These are phyloP conservation scores for Chorisops tibialis DNA, from an alignment of 2,888 invertebrate species.

Conservation along the genomic window DNA sequence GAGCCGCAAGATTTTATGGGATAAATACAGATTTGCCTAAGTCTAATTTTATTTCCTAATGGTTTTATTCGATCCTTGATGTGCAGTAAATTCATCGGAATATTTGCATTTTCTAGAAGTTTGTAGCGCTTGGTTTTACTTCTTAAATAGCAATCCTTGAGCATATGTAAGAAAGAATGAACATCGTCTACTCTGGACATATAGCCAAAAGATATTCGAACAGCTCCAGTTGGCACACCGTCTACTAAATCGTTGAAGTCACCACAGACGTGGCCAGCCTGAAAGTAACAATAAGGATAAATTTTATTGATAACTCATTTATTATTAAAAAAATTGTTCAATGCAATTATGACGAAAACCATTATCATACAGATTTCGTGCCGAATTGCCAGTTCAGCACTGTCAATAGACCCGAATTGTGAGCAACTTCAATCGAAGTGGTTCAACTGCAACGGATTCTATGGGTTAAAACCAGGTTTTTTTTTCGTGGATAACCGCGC, in stretches of 20 bases:
- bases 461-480: too few species aligned
- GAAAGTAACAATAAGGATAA: constrained; percentile 38
- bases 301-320: too few species aligned
- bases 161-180: constrained; percentile 67
- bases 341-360: too few species aligned
- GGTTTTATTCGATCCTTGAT: constrained; percentile 40
- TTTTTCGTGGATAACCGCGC: too few species aligned
- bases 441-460: too few species aligned
- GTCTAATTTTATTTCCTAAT: constrained; percentile 27
- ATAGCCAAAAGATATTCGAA: constrained; percentile 89
- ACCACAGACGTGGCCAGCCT: constrained; percentile 87
- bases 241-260: constrained; percentile 81
- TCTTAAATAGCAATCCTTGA: constrained; percentile 68
- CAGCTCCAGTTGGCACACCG: constrained; percentile 86
- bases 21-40: constrained; percentile 65
- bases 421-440: too few species aligned
- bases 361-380: too few species aligned
- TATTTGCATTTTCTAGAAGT: constrained; percentile 37
- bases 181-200: constrained; percentile 76
- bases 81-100: constrained; percentile 42
- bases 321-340: too few species aligned
- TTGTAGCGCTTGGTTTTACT: constrained; percentile 30
- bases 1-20: constrained; percentile 91
- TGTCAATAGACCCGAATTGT: too few species aligned
- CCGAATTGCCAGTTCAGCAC: too few species aligned